Percentiles rank a stretch among this genome's conserved stretches.
Conservation (phyloP, 2,797 vertebrate species). For the Mormyrops attenuatus region DNA sequence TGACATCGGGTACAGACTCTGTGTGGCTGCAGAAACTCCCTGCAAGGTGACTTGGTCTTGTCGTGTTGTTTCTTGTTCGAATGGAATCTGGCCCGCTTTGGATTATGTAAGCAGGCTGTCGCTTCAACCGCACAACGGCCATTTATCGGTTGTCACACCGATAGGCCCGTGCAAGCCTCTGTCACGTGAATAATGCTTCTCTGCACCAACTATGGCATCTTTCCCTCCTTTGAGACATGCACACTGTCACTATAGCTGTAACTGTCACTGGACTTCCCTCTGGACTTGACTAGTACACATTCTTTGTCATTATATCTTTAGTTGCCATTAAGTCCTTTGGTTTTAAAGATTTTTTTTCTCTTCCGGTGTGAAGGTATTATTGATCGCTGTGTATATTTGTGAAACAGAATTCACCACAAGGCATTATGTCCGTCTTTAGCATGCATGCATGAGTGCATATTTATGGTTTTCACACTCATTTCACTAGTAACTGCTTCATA, state of each 20-base stretch:
- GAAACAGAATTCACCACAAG: background rate
- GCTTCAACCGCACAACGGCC: background rate
- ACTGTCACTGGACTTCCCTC: background rate
- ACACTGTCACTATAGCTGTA: background rate
- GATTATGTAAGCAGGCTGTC: background rate
- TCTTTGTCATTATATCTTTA: background rate
- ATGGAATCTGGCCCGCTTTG: background rate
- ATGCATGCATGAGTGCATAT: background rate
- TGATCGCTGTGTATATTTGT: background rate
- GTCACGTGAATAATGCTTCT: background rate
- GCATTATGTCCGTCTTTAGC: background rate
- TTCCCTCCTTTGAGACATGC: background rate
- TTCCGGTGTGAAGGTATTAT: background rate
- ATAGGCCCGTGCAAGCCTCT: background rate
- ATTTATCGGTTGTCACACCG: background rate
- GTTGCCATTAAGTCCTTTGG: background rate
- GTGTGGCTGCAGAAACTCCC: background rate
- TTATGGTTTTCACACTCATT: background rate
- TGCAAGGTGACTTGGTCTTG: background rate
- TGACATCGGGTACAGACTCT: background rate
- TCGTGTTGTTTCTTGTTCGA: background rate
- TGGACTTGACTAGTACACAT: background rate
- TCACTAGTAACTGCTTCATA: background rate
- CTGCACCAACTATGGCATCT: too few relatives aligned
- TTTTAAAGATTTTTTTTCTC: background rate